Evolutionary conservation across 2,888 invertebrate genomes (phyloP).

Genomic region (Mactromeris polynyma): DNA sequence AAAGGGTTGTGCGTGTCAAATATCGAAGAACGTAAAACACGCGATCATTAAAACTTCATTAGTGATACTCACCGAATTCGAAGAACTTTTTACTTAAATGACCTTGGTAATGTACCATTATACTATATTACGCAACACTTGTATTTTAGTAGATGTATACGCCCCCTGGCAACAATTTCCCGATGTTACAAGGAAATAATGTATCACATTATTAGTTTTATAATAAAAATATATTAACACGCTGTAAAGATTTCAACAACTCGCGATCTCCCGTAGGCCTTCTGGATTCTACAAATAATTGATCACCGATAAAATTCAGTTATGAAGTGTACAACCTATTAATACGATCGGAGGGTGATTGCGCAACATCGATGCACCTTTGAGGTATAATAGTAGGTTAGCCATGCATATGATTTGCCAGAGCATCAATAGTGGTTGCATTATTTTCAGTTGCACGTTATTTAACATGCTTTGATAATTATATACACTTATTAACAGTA

Average conservation of each 20-base stretch:
- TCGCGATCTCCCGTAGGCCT: not conserved
- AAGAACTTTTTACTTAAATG: constrained; percentile 30
- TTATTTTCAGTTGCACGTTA: no score
- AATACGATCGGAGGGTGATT: not conserved
- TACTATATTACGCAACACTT: constrained; percentile 24
- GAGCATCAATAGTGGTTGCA: no score
- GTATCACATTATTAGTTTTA: not conserved
- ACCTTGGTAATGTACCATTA: constrained; percentile 22
- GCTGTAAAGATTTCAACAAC: constrained; percentile 25
- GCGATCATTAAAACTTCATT: constrained; percentile 6
- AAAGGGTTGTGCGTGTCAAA: not conserved
- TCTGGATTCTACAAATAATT: constrained; percentile 30
- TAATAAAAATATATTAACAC: constrained; percentile 18
- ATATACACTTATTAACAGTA: no score
- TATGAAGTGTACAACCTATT: not conserved
- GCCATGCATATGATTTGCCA: not conserved
- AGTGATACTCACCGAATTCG: constrained; percentile 5
- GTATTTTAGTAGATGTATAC: not conserved
- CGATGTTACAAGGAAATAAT: not conserved
- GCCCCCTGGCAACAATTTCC: not conserved
- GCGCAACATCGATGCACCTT: not conserved
- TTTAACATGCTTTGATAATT: no score
- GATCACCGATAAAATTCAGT: constrained; percentile 18
- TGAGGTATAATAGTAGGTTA: not conserved
- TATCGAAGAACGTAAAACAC: not conserved